Conservation (phyloP, 1,140 invertebrate species). For the Mycetomoellerius zeteki region DNA sequence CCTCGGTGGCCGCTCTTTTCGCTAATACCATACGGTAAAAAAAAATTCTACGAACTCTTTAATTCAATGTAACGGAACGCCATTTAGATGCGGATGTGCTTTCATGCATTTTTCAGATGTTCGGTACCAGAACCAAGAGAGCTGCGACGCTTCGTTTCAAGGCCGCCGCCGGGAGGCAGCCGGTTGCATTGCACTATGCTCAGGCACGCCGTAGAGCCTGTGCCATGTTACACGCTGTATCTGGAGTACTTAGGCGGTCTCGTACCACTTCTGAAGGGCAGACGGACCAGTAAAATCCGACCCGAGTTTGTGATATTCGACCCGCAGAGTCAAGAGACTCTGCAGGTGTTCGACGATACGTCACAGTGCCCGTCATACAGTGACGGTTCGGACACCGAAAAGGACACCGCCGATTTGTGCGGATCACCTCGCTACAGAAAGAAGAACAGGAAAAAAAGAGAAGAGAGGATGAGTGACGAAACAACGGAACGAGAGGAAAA, state of each 20-base stretch:
- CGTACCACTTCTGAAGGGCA: constrained; percentile 98
- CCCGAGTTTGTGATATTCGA: constrained; percentile 99
- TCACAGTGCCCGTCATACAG: constrained; percentile 84
- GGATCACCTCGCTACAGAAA: constrained; percentile 90
- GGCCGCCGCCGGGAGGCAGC: constrained; percentile 94
- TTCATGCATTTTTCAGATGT: constrained; percentile 89
- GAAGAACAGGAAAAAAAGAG: constrained; percentile 88
- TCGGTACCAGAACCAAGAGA: constrained; percentile 96
- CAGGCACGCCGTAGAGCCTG: constrained; percentile 91
- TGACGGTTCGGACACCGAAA: constrained; percentile 94
- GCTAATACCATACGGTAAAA: constrained; percentile 94
- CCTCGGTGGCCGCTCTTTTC: constrained; percentile 95
- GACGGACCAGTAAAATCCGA: constrained; percentile 97
- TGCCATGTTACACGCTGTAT: constrained; percentile 97
- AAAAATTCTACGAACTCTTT: background rate
- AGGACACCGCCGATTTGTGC: constrained; percentile 87
- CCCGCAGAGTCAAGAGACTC: constrained; percentile 90
- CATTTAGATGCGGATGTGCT: background rate
- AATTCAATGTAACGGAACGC: background rate
- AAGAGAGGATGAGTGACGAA: constrained; percentile 86
- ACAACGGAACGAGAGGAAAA: constrained; percentile 83
- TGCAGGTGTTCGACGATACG: constrained; percentile 80
- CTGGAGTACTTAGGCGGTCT: constrained; percentile 98
- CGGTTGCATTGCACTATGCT: constrained; percentile 98
- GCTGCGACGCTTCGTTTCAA: constrained; percentile 96